Base-by-base conservation (phyloP, 2,888 invertebrate species). In the Acanthosoma haemorrhoidale region DNA sequence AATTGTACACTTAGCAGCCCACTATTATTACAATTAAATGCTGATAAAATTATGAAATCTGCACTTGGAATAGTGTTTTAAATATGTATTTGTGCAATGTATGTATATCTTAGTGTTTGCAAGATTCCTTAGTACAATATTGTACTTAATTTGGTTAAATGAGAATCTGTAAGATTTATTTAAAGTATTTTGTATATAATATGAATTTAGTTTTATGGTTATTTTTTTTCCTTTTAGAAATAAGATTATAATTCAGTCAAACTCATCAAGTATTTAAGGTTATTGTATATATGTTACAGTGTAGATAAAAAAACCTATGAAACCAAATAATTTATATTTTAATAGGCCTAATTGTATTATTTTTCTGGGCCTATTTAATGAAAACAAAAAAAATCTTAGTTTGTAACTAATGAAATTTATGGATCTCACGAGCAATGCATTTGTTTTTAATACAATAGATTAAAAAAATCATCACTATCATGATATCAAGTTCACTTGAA, bases 121-220 rank as follows among this genome's bases (percentile, higher is more conserved):
- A 25, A 51, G 21, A 21, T 60, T 32, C 1, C 8, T 36, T 60
- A 16, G 60, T 61, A 21, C 18, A 38, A 61, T 16, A 21, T 60
- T 21, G 18, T 36, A 61, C 8, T 1, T 21, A 36, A 21, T 11
- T 34, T 61, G 21, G 18, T 18, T n/a, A 36, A 41, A 61, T 34
- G 36, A 21, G 16, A 21, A 61, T 59, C 34, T 61, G 61, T 61
- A 61, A 61, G 61, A 61, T 61, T 61, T 61, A 61, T 38, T 61
- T 60, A 32, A 61, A 61, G 38, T 61, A 61, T 61, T 38, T 61
- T 61, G 61, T 61, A 38, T 36, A 61, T 61, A 38, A 13, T 38
- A 16, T 21, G 36, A 36, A 36, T 38, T 21, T 34, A n/a, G n/a
- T 36, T 38, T 15, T 21, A 41, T 13, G 5, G 13, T 36, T 16